A percentile compares a stretch with the other conserved stretches of the same genome.
phyloP scores from a whole-genome alignment of 1,140 invertebrate genomes.

The Sycophaga agraensis region DNA sequence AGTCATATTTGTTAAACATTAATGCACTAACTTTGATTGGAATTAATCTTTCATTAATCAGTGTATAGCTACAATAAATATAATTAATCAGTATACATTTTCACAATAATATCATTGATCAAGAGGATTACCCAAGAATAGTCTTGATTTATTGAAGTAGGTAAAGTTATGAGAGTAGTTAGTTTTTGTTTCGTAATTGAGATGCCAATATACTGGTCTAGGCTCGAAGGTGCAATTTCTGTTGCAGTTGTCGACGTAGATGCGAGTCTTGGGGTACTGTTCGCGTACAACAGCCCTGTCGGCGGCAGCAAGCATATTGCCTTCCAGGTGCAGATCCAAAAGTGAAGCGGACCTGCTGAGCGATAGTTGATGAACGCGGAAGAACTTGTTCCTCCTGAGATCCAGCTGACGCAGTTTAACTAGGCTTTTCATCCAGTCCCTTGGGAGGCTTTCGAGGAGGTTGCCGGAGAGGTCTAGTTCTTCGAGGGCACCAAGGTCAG shows the following conservation, averaged over 20 bases:
- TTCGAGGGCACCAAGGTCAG: conserved; percentile 30
- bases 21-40: too few species aligned
- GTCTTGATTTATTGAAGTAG: too few species aligned
- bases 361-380: conserved; percentile 36
- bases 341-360: conserved; percentile 31
- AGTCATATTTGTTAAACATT: too few species aligned
- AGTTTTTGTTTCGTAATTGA: too few species aligned
- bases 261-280: conserved; percentile 31
- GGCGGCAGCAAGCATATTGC: conserved; percentile 26
- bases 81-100: too few species aligned
- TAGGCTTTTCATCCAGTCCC: conserved; percentile 37
- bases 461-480: conserved; percentile 47
- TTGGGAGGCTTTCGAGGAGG: conserved; percentile 34
- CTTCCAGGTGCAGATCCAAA: conserved; percentile 35
- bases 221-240: too few species aligned
- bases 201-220: too few species aligned
- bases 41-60: too few species aligned
- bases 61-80: too few species aligned
- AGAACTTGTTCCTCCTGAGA: conserved; percentile 43
- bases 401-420: conserved; percentile 36
- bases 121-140: too few species aligned
- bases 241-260: conserved; percentile 38
- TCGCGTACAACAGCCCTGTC: conserved; percentile 23
- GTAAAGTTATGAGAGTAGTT: neutral
- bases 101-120: neutral